These are phyloP conservation scores for Ridgeia piscesae DNA, from an alignment of 1,140 invertebrate genomes.

Conservation along the genomic window DNA sequence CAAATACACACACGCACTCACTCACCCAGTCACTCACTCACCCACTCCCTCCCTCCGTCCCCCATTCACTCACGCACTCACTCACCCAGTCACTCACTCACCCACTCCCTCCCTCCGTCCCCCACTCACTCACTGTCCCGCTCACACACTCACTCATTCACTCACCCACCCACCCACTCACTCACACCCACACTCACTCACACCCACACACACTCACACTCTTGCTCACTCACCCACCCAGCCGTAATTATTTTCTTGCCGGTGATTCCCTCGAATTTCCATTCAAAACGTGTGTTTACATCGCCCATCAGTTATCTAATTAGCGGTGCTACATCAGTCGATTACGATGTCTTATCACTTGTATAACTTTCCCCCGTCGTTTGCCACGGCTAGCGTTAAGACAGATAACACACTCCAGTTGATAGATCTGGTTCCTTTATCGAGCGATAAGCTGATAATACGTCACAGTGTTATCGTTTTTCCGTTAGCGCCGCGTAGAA, in stretches of 20 bases:
- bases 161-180: neutral
- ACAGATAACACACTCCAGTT: neutral
- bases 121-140: neutral
- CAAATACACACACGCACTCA: neutral
- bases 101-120: no score
- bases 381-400: neutral
- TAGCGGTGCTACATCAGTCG: neutral
- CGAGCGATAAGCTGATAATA: neutral
- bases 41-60: neutral
- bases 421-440: neutral
- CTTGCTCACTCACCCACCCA: no score
- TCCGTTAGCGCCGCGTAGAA: neutral
- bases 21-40: no score
- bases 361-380: neutral
- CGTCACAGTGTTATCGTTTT: neutral
- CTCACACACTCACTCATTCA: conserved; percentile 7
- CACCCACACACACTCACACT: conserved; percentile 2
- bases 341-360: neutral
- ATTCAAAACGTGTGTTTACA: neutral
- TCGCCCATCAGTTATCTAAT: neutral
- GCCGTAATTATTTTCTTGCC: neutral
- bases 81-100: no score
- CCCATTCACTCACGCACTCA: conserved; percentile 5
- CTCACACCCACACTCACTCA: neutral
- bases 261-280: neutral